Evolutionary conservation across 1,140 invertebrate genomes (phyloP).

Genomic region (Drosophila parabipectinata): DNA sequence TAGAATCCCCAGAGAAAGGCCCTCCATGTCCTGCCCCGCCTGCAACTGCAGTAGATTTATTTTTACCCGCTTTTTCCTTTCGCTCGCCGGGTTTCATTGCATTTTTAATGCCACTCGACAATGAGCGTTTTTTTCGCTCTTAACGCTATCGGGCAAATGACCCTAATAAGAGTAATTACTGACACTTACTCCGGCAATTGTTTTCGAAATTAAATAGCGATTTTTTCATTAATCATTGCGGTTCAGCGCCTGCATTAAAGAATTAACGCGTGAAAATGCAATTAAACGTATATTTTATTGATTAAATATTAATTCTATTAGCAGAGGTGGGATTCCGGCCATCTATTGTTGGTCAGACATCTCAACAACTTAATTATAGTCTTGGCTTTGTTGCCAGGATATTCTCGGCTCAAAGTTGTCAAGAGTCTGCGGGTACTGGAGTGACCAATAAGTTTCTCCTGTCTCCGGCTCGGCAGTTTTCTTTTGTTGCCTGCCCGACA

Average conservation of each 20-base stretch:
- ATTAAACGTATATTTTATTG: constrained; percentile 16
- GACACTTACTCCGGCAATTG: constrained; percentile 30
- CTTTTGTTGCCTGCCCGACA: constrained; percentile 27
- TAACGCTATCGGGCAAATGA: constrained; percentile 16
- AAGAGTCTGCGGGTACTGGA: constrained; percentile 20
- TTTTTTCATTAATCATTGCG: constrained; percentile 44
- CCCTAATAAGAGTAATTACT: constrained; percentile 44
- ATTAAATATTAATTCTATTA: constrained; percentile 17
- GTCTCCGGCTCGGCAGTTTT: constrained; percentile 2
- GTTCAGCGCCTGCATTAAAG: constrained; percentile 12
- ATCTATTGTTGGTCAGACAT: neutral
- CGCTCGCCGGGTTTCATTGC: constrained; percentile 19
- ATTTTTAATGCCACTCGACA: constrained; percentile 52
- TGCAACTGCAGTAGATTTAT: constrained; percentile 22
- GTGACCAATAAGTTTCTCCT: constrained; percentile 44
- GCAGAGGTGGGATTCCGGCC: neutral
- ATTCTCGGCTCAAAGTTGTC: constrained; percentile 10
- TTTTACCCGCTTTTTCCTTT: constrained; percentile 7
- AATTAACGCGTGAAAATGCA: constrained; percentile 3
- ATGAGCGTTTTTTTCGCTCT: constrained; percentile 22
- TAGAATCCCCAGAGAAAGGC: constrained; percentile 15
- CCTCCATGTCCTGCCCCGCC: constrained; percentile 3
- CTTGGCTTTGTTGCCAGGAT: constrained; percentile 13
- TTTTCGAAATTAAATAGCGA: constrained; percentile 44
- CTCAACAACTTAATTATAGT: constrained; percentile 32